A percentile compares a stretch with the other conserved stretches of the same genome.
These are phyloP conservation scores for Nesidiocoris tenuis DNA, from an alignment of 2,888 invertebrate genomes.

Conservation along the genomic window DNA sequence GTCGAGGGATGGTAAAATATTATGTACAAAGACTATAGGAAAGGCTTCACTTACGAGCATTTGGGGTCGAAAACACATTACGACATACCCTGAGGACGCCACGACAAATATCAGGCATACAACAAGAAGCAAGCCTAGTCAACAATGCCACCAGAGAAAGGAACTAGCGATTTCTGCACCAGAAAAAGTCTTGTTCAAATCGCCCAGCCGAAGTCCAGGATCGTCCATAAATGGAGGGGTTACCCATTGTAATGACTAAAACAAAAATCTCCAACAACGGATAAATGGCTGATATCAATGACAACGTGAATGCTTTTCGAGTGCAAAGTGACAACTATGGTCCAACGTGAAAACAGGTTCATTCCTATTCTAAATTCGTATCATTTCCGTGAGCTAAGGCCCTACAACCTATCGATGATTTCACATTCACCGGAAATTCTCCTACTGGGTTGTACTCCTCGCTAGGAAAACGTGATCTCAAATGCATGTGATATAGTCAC, in stretches of 20 bases:
- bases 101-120: conserved; percentile 23
- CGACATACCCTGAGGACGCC: not conserved
- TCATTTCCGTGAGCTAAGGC: conserved; percentile 23
- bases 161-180: too few species aligned
- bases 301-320: conserved; percentile 21
- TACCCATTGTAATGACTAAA: not conserved
- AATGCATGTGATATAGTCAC: conserved; percentile 48
- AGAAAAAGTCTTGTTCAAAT: not conserved
- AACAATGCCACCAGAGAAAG: too few species aligned
- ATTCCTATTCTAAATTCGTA: conserved; percentile 10
- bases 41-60: too few species aligned
- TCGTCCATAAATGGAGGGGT: not conserved
- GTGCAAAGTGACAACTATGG: conserved; percentile 29
- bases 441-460: conserved; percentile 3
- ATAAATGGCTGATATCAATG: not conserved
- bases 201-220: not conserved
- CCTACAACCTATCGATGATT: not conserved
- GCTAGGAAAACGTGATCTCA: conserved; percentile 17
- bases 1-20: too few species aligned
- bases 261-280: conserved; percentile 4
- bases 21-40: too few species aligned
- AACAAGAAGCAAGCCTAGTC: conserved; percentile 16
- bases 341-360: conserved; percentile 16
- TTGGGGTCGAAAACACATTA: too few species aligned
- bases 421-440: conserved; percentile 16